A percentile compares a stretch with the other conserved stretches of the same genome.
These are phyloP conservation scores for Lacerta agilis DNA, from an alignment of 2,797 vertebrate species.

Conservation along the genomic window DNA sequence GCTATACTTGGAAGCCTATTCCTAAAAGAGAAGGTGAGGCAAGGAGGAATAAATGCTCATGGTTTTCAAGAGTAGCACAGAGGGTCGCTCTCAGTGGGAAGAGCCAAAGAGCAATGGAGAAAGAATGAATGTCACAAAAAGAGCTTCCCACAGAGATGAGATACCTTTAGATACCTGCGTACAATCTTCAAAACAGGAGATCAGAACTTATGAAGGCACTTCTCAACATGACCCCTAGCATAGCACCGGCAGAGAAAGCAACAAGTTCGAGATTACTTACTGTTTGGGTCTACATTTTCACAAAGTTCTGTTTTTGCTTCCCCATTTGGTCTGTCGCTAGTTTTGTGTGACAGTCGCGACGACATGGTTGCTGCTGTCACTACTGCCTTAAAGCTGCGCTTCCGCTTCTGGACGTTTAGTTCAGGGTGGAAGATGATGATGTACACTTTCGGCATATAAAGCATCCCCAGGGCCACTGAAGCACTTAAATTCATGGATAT, in stretches of 20 bases:
- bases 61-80: neutral
- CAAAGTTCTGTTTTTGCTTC: constrained; percentile 98
- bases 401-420: constrained; percentile 97
- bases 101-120: neutral
- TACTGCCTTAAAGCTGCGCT: constrained; percentile 98
- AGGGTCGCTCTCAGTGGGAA: neutral
- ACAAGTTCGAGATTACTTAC: constrained; percentile 78
- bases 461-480: constrained; percentile 98
- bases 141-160: neutral
- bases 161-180: neutral
- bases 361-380: constrained; percentile 99
- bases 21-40: neutral
- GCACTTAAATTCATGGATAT: constrained; percentile 99
- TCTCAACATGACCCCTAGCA: neutral
- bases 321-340: constrained; percentile 95
- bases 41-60: constrained; percentile 14
- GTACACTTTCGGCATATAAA: constrained; percentile 99
- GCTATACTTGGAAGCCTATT: neutral
- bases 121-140: constrained; percentile 1
- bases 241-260: neutral
- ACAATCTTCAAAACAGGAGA: neutral
- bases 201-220: fast-evolving
- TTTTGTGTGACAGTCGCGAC: constrained; percentile 93
- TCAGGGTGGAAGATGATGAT: constrained; percentile 99
- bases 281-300: constrained; percentile 91